Conservation (phyloP, 2,113 vertebrate species). For the Phrynosoma platyrhinos region DNA sequence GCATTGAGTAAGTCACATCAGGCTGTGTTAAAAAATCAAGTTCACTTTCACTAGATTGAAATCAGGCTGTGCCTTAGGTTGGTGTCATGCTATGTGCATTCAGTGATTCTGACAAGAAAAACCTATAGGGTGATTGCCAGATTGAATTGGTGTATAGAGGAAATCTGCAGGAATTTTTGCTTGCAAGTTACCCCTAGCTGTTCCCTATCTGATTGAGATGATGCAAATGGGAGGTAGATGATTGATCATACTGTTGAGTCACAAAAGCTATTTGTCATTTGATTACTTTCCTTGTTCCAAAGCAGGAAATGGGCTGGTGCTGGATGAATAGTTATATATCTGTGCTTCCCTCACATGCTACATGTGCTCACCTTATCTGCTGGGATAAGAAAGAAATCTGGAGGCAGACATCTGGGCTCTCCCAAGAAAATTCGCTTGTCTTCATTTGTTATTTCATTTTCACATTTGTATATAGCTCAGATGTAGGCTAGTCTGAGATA, state of each 20-base stretch:
- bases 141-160: background rate
- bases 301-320: background rate
- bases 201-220: background rate
- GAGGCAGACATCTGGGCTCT: background rate
- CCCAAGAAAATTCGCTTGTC: background rate
- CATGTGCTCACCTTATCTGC: background rate
- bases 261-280: constrained; percentile 5
- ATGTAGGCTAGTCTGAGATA: background rate
- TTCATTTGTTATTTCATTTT: background rate
- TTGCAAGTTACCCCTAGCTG: background rate
- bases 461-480: background rate
- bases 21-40: background rate
- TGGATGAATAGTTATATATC: background rate
- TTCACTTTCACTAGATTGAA: background rate
- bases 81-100: background rate
- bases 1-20: background rate
- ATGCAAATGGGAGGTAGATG: background rate
- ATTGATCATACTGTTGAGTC: constrained; percentile 18
- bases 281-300: background rate
- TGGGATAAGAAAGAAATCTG: too few species aligned
- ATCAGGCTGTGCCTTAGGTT: background rate
- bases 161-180: background rate
- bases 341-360: background rate
- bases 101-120: background rate
- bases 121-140: background rate